A percentile compares a stretch with the other conserved stretches of the same genome.
Conservation (phyloP, 2,113 vertebrate species). For the Sebastes fasciatus region DNA sequence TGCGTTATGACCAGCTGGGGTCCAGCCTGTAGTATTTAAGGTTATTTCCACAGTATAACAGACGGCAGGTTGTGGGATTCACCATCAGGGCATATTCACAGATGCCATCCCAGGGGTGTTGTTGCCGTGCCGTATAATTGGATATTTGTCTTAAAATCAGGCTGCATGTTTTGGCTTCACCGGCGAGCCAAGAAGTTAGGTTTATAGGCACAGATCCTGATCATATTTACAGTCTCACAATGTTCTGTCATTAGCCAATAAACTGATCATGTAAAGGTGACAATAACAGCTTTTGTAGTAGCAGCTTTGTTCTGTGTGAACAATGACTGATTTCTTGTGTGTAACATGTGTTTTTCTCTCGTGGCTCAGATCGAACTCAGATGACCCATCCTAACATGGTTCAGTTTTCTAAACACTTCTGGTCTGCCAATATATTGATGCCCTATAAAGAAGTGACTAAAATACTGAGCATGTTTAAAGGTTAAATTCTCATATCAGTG, state of each 20-base stretch:
- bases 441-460: constrained; percentile 9
- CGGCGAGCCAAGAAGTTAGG: constrained; percentile 5
- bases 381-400: constrained; percentile 21
- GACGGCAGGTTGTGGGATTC: constrained; percentile 44
- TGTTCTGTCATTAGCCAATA: background rate
- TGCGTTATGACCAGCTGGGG: constrained; percentile 48
- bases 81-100: constrained; percentile 50
- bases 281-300: constrained; percentile 2
- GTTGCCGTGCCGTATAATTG: constrained; percentile 48
- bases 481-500: constrained; percentile 15
- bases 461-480: constrained; percentile 25
- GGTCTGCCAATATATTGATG: constrained; percentile 25
- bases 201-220: constrained; percentile 22
- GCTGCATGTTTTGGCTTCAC: constrained; percentile 25
- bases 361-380: constrained; percentile 18
- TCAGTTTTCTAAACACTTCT: constrained; percentile 26
- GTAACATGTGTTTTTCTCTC: constrained; percentile 2
- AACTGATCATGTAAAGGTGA: background rate
- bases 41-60: constrained; percentile 53
- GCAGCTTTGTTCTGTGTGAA: background rate
- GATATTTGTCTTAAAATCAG: constrained; percentile 58
- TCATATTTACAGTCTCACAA: constrained; percentile 7
- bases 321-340: background rate
- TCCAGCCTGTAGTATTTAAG: constrained; percentile 53
- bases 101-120: constrained; percentile 58